Base-by-base conservation (phyloP, 2,888 invertebrate species). In the Lingula anatina region DNA sequence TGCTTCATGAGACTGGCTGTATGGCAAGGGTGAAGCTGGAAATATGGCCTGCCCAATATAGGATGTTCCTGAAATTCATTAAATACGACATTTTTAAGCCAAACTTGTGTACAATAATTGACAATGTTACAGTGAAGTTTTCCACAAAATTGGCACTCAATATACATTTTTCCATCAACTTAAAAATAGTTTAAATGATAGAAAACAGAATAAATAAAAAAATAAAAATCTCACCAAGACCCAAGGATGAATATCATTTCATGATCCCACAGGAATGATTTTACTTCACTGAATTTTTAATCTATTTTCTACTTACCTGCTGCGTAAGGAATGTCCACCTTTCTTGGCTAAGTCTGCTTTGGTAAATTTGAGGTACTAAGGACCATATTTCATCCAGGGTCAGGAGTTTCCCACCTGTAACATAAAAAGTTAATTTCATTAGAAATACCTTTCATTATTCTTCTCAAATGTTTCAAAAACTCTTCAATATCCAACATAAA, bases 21-120 rank as follows among this genome's bases (percentile, higher is more conserved):
- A 51, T 73, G 69, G 56, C 77, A 77, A 1, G 76, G 76, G 57
- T 77, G 77, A 9, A 77, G 64, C 50, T 66, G 66, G 50, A 64
- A 75, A 55, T 65, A 76, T 38, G 76, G 76, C 20, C 65, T 54
- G 18, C 68, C 66, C 4, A 73, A 56, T 24, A 71, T 48, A 0
- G 76, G 75, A 55, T 76, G 76, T 51, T 76, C 75, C 71, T 74
- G 56, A 5, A 54, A 48, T 24, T n/a, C n/a, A n/a, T n/a, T n/a
- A n/a, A n/a, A 24, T 27, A 37, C 18, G 35, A 18, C n/a, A 39
- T 12, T 12, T 18, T 18, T 9, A 39, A 9, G n/a, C n/a, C 7
- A 31, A 31, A 7, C 15, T 15, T 12, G 15, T 31, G 7, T 31
- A 7, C 7, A 31, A 31, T 31, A n/a, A n/a, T n/a, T 39, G 18